Evolutionary conservation across 2,888 invertebrate species (phyloP), one percentile per base, ranked within the genome.

Genomic region (Tetragnatha montana): DNA sequence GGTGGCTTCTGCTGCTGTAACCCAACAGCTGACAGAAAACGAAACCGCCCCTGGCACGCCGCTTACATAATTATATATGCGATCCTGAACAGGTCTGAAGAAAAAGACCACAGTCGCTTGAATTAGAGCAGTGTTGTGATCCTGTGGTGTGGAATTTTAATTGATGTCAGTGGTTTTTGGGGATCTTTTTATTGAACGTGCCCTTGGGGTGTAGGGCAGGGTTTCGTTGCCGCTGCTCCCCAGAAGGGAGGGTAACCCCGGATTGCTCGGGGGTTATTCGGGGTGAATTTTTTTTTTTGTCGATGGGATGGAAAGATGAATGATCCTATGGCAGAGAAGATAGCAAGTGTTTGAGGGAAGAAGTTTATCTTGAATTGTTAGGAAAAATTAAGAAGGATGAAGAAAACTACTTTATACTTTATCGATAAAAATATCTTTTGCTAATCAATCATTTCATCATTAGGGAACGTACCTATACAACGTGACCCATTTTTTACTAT

Each of bases 11-110:
- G 22, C n/a, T n/a, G 22, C 73, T 73, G 73, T 7, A 73, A 35
- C 35, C 35, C 75, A 74, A 19, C 19, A 47, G 51, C 47, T 17
- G 78, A 50, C 80, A 50, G 79, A 73, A 74, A 73, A 79, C 50
- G 73, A 79, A 74, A 86, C 73, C 86, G 85, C 85, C 79, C 79
- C 85, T 86, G 86, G 86, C 86, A 79, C 60, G 47, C 71, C 49
- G 22, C 76, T 78, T n/a, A 60, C 60, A 60, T 74, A 86, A 73
- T 80, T 86, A 86, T 80, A 71, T 75, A 84, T 60, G 35, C 22
- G 70, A 35, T 47, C 49, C 14, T 21, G 21, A 60, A n/a, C 47
- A 60, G 21, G 19, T 47, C 47, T 35, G 22, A 79, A 76, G 69
- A 60, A 75, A 81, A 79, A 84, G 79, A 85, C 79, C 73, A 60